Percentiles rank a stretch among this genome's conserved stretches.
Evolutionary conservation across 1,140 invertebrate species (phyloP).

Genomic region (Kradibia gibbosae): DNA sequence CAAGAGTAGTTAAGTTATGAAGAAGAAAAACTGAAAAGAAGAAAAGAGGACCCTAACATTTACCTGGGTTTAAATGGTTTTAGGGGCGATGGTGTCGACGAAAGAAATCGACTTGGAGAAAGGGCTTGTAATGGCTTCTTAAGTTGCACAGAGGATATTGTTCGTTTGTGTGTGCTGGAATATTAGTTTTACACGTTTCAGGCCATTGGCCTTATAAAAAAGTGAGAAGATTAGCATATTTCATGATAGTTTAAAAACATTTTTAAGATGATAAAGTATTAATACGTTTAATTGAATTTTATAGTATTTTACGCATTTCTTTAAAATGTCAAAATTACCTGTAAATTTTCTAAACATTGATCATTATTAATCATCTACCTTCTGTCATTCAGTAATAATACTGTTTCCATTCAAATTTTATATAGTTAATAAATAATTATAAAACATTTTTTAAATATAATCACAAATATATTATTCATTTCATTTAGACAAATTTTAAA

Average conservation of each 20-base stretch:
- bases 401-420: too few relatives aligned
- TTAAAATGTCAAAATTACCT: too few relatives aligned
- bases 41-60: slow-evolving; percentile 37
- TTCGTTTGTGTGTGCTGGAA: neutral
- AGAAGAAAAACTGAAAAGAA: neutral
- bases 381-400: too few relatives aligned
- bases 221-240: slow-evolving; percentile 43
- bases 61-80: slow-evolving; percentile 64
- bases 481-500: too few relatives aligned
- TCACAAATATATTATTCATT: too few relatives aligned
- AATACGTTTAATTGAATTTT: too few relatives aligned
- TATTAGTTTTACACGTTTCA: neutral
- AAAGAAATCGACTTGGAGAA: neutral
- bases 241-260: slow-evolving; percentile 46
- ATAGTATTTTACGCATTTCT: too few relatives aligned
- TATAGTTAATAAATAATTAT: too few relatives aligned
- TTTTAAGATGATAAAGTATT: too few relatives aligned
- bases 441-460: too few relatives aligned
- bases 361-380: too few relatives aligned
- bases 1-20: neutral
- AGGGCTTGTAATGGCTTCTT: slow-evolving; percentile 48
- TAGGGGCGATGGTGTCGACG: slow-evolving; percentile 18
- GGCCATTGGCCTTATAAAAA: neutral
- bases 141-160: slow-evolving; percentile 44
- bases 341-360: too few relatives aligned